Evolutionary conservation across 2,797 vertebrate species (phyloP), one percentile per base, ranked within the genome.

Genomic region (Pogonophryne albipinna): DNA sequence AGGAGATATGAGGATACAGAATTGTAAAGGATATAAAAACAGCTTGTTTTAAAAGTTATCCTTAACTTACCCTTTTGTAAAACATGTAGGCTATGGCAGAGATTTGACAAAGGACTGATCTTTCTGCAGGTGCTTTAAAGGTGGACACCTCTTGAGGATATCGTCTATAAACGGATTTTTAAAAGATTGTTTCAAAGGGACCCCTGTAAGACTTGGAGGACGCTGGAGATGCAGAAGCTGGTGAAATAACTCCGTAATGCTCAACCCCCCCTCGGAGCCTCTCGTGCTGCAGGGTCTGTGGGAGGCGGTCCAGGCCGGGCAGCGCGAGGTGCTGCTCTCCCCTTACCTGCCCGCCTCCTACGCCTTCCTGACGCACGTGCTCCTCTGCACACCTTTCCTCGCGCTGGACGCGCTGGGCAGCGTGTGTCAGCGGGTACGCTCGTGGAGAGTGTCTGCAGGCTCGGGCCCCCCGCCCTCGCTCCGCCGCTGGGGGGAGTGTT

Each of bases 331-430:
- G n/a, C 73, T 93, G 14, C 14, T 44, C 10, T 94, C 93, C 0
- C 89, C 83, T 1, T 68, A 83, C 74, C 82, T 93, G 66, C 83
- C 90, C 0, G 91, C 91, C 19, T 61, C 31, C 46, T 76, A 65
- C 66, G 94, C 89, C 11, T 85, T 95, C 70, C 9, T 90, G 4
- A 71, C 69, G 6, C 94, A 96, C 66, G 19, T 95, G 0, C 7
- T 90, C 1, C 19, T 95, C 11, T 93, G 93, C 74, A 50, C 80
- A 4, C 93, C 93, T 0, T 95, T 94, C 89, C 46, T 95, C 8
- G 49, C 31, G 8, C 80, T 95, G 56, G 95, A 95, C 66, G 31
- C 63, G 12, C 71, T 95, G 59, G 87, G 73, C 3, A 7, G 47
- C 49, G 74, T 91, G 10, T 78, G 78, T 17, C 46, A 0, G 3